These are phyloP conservation scores for Scaptomyza caliginosa DNA, from an alignment of 2,888 invertebrate genomes.

Conservation along the genomic window DNA sequence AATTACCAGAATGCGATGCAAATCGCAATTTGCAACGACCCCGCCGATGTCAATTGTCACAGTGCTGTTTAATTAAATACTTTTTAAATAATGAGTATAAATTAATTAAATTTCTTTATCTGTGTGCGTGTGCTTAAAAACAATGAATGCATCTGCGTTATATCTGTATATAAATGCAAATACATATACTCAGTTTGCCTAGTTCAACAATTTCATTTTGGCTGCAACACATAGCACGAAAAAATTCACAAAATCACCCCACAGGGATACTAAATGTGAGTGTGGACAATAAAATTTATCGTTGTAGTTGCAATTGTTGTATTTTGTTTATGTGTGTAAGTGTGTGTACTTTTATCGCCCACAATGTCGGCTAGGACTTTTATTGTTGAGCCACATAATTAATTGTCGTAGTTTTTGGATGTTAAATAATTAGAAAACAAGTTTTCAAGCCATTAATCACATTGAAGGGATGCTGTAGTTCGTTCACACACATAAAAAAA, in stretches of 20 bases:
- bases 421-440: constrained; percentile 81
- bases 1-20: constrained; percentile 51
- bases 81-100: constrained; percentile 38
- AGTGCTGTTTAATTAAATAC: constrained; percentile 73
- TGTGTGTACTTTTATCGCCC: constrained; percentile 47
- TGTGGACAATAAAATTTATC: constrained; percentile 75
- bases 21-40: constrained; percentile 56
- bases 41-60: constrained; percentile 77
- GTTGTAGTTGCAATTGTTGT: constrained; percentile 73
- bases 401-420: constrained; percentile 79
- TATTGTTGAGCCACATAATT: constrained; percentile 79
- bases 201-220: constrained; percentile 71
- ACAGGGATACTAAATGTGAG: constrained; percentile 43
- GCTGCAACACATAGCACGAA: constrained; percentile 26
- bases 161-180: constrained; percentile 1
- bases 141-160: constrained; percentile 69
- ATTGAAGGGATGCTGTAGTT: constrained; percentile 44
- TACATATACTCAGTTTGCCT: constrained; percentile 23
- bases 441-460: constrained; percentile 78
- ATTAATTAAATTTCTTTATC: constrained; percentile 23
- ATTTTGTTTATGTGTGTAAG: constrained; percentile 33
- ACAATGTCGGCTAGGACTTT: constrained; percentile 68
- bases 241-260: constrained; percentile 53
- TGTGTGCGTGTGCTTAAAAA: constrained; percentile 53
- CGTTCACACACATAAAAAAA: constrained; percentile 5